Evolutionary conservation across 2,888 invertebrate genomes (phyloP).

Genomic region (Cerceris rybyensis): DNA sequence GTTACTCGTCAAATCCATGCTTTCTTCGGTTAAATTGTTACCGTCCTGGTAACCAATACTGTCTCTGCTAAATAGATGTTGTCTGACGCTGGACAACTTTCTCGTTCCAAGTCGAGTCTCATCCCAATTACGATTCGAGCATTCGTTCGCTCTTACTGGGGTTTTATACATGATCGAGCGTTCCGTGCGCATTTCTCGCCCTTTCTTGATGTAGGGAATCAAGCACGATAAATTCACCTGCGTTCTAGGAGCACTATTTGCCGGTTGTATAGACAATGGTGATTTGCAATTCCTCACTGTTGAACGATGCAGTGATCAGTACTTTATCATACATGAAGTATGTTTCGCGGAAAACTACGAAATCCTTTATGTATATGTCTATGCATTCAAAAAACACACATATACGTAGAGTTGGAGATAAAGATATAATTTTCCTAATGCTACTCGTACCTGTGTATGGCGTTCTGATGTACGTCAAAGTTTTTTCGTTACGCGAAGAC

Average conservation of each 20-base stretch:
- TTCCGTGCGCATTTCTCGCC: constrained; percentile 75
- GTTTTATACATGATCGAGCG: constrained; percentile 80
- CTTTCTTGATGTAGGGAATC: constrained; percentile 78
- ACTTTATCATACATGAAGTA: too few species aligned
- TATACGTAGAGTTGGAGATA: neutral
- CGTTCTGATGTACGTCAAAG: constrained; percentile 74
- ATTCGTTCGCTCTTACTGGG: constrained; percentile 58
- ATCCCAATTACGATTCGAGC: constrained; percentile 15
- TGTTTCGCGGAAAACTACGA: too few species aligned
- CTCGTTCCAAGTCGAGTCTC: constrained; percentile 57
- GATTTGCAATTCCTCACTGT: constrained; percentile 77
- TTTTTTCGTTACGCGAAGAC: constrained; percentile 66
- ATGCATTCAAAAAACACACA: neutral
- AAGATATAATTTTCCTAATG: neutral
- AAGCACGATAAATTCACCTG: constrained; percentile 73
- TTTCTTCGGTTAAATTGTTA: constrained; percentile 71
- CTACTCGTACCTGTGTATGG: constrained; percentile 76
- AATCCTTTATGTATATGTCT: neutral
- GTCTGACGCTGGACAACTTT: constrained; percentile 73
- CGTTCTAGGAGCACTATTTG: constrained; percentile 70
- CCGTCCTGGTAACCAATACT: constrained; percentile 69
- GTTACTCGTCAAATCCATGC: constrained; percentile 77
- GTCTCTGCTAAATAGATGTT: constrained; percentile 79
- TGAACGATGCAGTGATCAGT: neutral
- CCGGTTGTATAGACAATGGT: constrained; percentile 76